These are phyloP conservation scores for Xanthia icteritia DNA, from an alignment of 2,888 invertebrate genomes.

Conservation along the genomic window DNA sequence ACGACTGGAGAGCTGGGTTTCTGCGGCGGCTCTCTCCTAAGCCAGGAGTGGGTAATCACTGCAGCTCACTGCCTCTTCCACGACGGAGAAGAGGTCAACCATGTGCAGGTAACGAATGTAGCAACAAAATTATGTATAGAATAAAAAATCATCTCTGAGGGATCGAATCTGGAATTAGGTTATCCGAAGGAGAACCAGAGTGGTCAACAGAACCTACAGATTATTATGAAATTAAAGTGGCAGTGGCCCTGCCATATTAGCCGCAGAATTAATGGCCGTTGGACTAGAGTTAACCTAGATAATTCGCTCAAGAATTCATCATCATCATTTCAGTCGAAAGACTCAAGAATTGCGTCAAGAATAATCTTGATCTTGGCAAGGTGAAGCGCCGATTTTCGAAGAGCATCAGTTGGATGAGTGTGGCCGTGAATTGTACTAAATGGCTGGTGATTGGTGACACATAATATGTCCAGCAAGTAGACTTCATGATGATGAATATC, in stretches of 20 bases:
- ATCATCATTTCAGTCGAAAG: too few species aligned
- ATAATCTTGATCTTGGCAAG: not conserved
- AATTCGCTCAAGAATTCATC: not conserved
- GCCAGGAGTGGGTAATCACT: constrained; percentile 86
- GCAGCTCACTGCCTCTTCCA: constrained; percentile 90
- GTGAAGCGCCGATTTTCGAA: not conserved
- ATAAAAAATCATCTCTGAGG: not conserved
- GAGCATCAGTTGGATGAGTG: not conserved
- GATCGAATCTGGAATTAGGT: not conserved
- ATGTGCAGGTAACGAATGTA: constrained; percentile 79
- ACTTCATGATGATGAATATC: not conserved
- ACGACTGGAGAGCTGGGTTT: constrained; percentile 84
- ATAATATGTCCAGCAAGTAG: not conserved
- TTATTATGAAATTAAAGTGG: not conserved
- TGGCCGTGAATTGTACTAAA: not conserved
- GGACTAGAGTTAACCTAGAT: not conserved
- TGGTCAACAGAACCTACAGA: not conserved
- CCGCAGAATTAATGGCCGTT: not conserved
- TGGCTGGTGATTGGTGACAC: not conserved
- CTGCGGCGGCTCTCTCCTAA: constrained; percentile 88
- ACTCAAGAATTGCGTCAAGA: not conserved
- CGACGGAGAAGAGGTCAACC: constrained; percentile 76
- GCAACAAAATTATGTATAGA: not conserved
- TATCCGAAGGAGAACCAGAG: not conserved
- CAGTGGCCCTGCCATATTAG: too few species aligned